phyloP scores from a whole-genome alignment of 2,888 invertebrate species.

The Labia minor region DNA sequence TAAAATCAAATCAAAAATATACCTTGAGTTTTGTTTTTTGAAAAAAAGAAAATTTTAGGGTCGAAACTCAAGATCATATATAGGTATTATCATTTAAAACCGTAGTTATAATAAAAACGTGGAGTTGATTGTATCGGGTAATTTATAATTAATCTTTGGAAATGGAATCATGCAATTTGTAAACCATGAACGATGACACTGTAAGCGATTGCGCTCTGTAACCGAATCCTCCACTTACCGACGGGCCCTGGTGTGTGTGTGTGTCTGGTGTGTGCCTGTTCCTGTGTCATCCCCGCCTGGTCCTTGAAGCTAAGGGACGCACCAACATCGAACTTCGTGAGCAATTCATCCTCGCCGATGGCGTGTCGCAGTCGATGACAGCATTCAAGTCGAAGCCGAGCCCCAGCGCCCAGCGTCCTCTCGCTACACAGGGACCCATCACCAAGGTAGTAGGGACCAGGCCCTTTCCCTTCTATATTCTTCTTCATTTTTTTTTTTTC shows the following conservation, averaged over 20 bases:
- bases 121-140: too few species aligned
- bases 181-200: too few species aligned
- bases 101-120: too few species aligned
- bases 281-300: constrained; percentile 3
- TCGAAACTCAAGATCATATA: too few species aligned
- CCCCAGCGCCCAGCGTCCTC: constrained; percentile 59
- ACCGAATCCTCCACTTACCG: constrained; percentile 14
- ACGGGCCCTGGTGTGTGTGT: constrained; percentile 8
- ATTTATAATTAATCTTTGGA: too few species aligned
- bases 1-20: too few species aligned
- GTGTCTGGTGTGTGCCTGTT: background rate
- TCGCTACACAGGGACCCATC: constrained; percentile 70
- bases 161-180: too few species aligned
- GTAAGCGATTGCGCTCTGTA: too few species aligned
- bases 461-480: background rate
- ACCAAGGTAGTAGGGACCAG: constrained; percentile 63
- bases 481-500: constrained; percentile 17
- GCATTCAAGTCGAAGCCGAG: constrained; percentile 93
- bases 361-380: constrained; percentile 97
- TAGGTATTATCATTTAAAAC: too few species aligned
- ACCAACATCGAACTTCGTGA: constrained; percentile 99
- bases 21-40: too few species aligned
- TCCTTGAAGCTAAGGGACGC: constrained; percentile 83
- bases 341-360: constrained; percentile 97
- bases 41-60: too few species aligned